Percentiles rank a stretch among this genome's conserved stretches.
Evolutionary conservation across 2,113 vertebrate species (phyloP).

Genomic region (Micronisus gabar): DNA sequence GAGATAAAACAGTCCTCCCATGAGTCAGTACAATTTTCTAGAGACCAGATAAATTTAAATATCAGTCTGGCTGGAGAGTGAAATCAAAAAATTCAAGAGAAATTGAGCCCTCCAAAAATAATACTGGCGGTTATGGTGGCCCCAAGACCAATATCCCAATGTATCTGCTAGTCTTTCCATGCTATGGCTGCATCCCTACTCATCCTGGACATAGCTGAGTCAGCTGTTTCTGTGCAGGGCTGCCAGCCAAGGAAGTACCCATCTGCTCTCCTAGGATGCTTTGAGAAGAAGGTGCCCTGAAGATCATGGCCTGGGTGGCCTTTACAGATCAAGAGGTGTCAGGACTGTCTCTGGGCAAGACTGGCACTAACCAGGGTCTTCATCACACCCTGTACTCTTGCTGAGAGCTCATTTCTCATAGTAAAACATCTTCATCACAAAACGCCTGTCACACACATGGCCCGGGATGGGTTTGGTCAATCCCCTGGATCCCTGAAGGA

Average conservation of each 20-base stretch:
- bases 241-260: neutral
- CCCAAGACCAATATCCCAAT: neutral
- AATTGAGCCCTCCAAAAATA: neutral
- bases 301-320: neutral
- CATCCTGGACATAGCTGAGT: neutral
- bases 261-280: neutral
- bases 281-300: neutral
- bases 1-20: neutral
- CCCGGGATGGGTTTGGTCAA: neutral
- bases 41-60: neutral
- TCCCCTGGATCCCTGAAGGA: neutral
- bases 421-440: neutral
- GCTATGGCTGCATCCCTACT: neutral
- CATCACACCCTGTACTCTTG: neutral
- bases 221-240: neutral
- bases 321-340: neutral
- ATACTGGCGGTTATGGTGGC: neutral
- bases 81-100: neutral
- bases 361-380: neutral
- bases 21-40: neutral
- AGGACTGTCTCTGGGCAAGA: neutral
- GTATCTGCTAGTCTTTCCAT: neutral
- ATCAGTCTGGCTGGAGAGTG: neutral
- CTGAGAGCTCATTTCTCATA: neutral
- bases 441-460: fast-evolving